A percentile compares a stretch with the other conserved stretches of the same genome.
These are phyloP conservation scores for Micromesistius poutassou DNA, from an alignment of 2,797 vertebrate genomes.

Conservation along the genomic window DNA sequence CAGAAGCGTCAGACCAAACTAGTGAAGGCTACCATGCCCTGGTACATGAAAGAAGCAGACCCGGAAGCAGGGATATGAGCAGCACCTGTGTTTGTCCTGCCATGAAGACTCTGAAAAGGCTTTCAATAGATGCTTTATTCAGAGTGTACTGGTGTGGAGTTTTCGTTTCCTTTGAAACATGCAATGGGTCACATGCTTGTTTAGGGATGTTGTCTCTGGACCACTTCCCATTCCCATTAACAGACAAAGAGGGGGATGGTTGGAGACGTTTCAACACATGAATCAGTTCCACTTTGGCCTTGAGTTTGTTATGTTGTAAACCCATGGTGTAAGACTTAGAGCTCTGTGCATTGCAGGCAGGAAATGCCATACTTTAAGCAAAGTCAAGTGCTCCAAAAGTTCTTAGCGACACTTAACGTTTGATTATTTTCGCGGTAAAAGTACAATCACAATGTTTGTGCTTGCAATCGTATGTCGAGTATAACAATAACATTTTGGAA, in stretches of 20 bases:
- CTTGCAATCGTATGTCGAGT: too few species aligned
- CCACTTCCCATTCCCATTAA: background rate
- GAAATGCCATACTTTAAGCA: background rate
- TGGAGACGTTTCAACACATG: background rate
- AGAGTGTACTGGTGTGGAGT: background rate
- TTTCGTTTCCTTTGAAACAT: background rate
- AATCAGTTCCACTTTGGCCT: slow-evolving; percentile 1
- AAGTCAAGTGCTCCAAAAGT: too few species aligned
- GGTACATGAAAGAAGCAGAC: background rate
- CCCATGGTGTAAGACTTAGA: background rate
- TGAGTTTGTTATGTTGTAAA: background rate
- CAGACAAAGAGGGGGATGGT: background rate
- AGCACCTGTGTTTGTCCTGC: background rate
- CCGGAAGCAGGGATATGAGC: background rate
- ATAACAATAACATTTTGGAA: too few species aligned
- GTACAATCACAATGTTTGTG: too few species aligned
- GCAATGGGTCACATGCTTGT: background rate
- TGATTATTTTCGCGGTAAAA: too few species aligned
- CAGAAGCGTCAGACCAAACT: background rate
- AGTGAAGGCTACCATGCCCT: background rate
- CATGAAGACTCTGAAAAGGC: background rate
- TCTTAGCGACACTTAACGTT: too few species aligned
- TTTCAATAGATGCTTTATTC: background rate
- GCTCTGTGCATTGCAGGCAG: background rate
- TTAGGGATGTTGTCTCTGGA: slow-evolving; percentile 1